Evolutionary conservation across 2,888 invertebrate species (phyloP).

Genomic region (Amblyjoppa fuscipennis): DNA sequence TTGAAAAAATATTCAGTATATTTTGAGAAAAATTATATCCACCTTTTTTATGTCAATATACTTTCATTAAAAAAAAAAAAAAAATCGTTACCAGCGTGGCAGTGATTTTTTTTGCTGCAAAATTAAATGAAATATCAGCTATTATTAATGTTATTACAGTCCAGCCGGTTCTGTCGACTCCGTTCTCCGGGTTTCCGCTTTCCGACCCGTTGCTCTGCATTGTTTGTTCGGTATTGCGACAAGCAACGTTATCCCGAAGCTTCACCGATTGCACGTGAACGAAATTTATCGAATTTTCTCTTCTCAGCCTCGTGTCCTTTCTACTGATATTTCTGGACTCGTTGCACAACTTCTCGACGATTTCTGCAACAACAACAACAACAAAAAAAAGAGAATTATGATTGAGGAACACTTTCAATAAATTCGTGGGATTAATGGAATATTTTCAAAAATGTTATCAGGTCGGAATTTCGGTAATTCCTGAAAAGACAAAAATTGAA

Average conservation of each 20-base stretch:
- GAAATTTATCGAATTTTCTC: slow-evolving; percentile 19
- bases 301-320: not conserved
- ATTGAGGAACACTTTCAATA: not conserved
- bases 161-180: slow-evolving; percentile 83
- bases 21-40: too few species aligned
- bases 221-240: slow-evolving; percentile 63
- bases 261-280: slow-evolving; percentile 30
- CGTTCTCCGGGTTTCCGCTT: slow-evolving; percentile 81
- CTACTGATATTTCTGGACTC: slow-evolving; percentile 2
- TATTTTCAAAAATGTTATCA: not conserved
- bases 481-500: not conserved
- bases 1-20: too few species aligned
- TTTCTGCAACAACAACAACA: slow-evolving; percentile 45
- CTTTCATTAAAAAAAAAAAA: too few species aligned
- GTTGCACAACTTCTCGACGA: slow-evolving; percentile 16
- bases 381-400: not conserved
- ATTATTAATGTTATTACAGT: slow-evolving; percentile 78
- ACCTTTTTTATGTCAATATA: too few species aligned
- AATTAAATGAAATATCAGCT: not conserved
- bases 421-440: not conserved
- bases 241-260: slow-evolving; percentile 41
- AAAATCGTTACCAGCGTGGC: too few species aligned
- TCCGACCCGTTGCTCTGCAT: slow-evolving; percentile 85
- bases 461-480: too few species aligned
- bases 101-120: not conserved